phyloP scores from a whole-genome alignment of 2,113 vertebrate species.

The Stigmatopora nigra region DNA sequence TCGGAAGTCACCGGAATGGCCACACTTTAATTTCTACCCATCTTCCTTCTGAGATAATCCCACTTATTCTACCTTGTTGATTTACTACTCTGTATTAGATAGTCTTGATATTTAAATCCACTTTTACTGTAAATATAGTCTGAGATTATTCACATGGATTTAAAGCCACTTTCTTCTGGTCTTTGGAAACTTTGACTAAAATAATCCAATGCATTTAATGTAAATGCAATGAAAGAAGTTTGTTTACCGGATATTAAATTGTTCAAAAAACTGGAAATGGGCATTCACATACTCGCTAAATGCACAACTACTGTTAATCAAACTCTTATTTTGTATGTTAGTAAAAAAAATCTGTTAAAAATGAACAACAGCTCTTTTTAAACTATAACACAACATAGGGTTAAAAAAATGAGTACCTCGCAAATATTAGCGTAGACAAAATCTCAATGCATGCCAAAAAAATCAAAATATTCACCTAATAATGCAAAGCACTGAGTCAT shows the following conservation, averaged over 20 bases:
- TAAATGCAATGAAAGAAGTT: neutral
- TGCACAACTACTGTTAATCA: too few relatives aligned
- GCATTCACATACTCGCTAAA: neutral
- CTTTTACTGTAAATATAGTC: conserved; percentile 49
- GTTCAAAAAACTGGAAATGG: conserved; percentile 1
- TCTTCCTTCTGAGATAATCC: conserved; percentile 70
- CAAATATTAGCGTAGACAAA: conserved; percentile 1
- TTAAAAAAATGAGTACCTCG: neutral
- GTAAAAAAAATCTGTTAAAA: neutral
- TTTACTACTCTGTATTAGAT: conserved; percentile 45
- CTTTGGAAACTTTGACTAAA: conserved; percentile 36
- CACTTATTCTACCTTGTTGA: conserved; percentile 67
- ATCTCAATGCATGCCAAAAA: conserved; percentile 31
- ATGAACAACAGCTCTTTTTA: neutral
- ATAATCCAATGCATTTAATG: neutral
- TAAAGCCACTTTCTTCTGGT: conserved; percentile 23
- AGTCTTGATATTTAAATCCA: conserved; percentile 55
- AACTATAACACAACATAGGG: neutral
- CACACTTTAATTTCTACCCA: conserved; percentile 80
- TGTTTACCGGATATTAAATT: conserved; percentile 6
- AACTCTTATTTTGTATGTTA: neutral
- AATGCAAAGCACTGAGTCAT: conserved; percentile 15
- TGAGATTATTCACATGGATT: conserved; percentile 32
- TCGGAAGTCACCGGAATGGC: conserved; percentile 99
- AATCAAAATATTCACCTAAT: conserved; percentile 22